These are phyloP conservation scores for Megaceryle maxima DNA, from an alignment of 2,113 vertebrate genomes.

Conservation along the genomic window DNA sequence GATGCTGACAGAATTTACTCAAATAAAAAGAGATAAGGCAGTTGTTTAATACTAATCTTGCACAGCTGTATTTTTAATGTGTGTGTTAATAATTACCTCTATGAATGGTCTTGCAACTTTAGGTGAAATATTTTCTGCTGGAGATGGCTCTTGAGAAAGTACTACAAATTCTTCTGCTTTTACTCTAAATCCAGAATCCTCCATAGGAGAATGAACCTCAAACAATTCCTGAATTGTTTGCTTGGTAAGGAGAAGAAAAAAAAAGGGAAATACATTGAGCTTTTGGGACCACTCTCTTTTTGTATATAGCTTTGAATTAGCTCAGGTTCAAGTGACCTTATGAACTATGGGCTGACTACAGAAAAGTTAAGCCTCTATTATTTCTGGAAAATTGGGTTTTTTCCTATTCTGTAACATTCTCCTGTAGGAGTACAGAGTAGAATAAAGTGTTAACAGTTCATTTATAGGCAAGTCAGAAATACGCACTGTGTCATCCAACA, in stretches of 20 bases:
- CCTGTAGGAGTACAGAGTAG: not conserved
- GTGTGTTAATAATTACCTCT: conserved; percentile 61
- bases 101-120: conserved; percentile 91
- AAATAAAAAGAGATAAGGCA: not conserved
- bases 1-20: not conserved
- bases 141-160: conserved; percentile 89
- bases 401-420: not conserved
- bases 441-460: not conserved
- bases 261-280: not conserved
- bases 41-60: not conserved
- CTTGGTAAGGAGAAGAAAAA: conserved; percentile 51
- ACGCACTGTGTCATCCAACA: not conserved
- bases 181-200: conserved; percentile 76
- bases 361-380: not conserved
- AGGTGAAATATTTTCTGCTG: conserved; percentile 88
- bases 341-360: not conserved
- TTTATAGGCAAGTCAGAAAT: not conserved
- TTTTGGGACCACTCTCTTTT: not conserved
- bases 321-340: not conserved
- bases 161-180: conserved; percentile 94
- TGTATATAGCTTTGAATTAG: not conserved
- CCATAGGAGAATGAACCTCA: conserved; percentile 90
- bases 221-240: conserved; percentile 94
- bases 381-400: not conserved
- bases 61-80: not conserved